Evolutionary conservation across 2,113 vertebrate genomes (phyloP).

Genomic region (Nothocercus julius): DNA sequence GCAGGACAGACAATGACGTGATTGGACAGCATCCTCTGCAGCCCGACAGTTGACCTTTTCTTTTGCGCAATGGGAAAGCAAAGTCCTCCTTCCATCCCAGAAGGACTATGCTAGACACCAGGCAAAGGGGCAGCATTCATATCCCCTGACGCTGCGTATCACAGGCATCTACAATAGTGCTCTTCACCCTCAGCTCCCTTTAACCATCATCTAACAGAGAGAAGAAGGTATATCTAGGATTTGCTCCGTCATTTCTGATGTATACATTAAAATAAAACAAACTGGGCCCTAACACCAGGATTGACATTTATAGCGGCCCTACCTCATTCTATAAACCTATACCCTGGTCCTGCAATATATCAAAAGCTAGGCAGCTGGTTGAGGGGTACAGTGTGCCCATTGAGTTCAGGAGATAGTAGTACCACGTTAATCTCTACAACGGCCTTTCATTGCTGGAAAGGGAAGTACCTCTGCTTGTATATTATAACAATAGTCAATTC

Average conservation of each 20-base stretch:
- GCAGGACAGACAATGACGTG: rapidly evolving
- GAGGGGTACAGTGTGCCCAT: background rate
- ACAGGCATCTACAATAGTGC: background rate
- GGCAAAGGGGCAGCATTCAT: background rate
- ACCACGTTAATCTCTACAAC: background rate
- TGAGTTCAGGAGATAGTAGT: background rate
- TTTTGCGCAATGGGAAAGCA: background rate
- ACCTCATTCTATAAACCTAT: background rate
- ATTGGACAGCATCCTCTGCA: background rate
- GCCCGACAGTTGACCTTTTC: background rate
- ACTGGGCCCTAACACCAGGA: rapidly evolving
- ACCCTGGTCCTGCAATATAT: rapidly evolving
- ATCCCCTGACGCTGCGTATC: background rate
- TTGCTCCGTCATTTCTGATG: background rate
- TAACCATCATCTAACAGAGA: rapidly evolving
- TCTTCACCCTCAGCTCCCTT: background rate
- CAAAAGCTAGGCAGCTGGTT: background rate
- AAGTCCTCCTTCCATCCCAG: background rate
- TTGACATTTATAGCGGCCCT: background rate
- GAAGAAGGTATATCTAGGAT: rapidly evolving
- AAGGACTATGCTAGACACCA: background rate
- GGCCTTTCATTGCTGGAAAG: background rate
- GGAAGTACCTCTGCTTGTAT: background rate
- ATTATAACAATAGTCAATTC: background rate
- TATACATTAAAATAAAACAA: background rate